Conservation (phyloP, 2,797 vertebrate genomes). For the Alectoris magna region DNA sequence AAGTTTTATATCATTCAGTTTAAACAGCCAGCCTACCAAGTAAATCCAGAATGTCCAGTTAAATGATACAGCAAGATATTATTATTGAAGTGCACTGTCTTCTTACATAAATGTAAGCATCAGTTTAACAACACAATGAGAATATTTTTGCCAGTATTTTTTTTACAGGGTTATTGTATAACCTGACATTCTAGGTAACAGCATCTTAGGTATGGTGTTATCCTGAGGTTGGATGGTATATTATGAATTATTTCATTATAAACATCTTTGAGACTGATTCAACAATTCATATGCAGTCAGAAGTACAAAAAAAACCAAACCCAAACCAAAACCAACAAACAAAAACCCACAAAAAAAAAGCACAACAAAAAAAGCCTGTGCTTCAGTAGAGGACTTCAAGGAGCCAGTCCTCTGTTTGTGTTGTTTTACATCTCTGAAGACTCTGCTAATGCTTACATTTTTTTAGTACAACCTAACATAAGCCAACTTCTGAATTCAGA, state of each 20-base stretch:
- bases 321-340: too few relatives aligned
- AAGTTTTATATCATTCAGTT: not conserved
- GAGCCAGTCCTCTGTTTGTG: not conserved
- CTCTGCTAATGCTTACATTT: slow-evolving; percentile 2
- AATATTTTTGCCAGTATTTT: not conserved
- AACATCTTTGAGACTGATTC: not conserved
- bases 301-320: not conserved
- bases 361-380: not conserved
- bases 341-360: too few relatives aligned
- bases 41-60: not conserved
- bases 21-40: not conserved
- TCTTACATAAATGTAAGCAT: not conserved
- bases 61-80: not conserved
- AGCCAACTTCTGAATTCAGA: slow-evolving; percentile 28
- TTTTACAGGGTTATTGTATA: not conserved
- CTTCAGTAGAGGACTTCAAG: not conserved
- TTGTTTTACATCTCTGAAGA: not conserved
- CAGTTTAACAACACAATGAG: not conserved
- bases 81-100: not conserved
- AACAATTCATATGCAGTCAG: not conserved
- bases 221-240: not conserved
- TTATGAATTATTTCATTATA: not conserved
- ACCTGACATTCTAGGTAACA: not conserved
- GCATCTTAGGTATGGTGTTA: not conserved
- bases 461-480: not conserved